Base-by-base conservation (phyloP, 2,113 vertebrate genomes). In the Todiramphus chloris region DNA sequence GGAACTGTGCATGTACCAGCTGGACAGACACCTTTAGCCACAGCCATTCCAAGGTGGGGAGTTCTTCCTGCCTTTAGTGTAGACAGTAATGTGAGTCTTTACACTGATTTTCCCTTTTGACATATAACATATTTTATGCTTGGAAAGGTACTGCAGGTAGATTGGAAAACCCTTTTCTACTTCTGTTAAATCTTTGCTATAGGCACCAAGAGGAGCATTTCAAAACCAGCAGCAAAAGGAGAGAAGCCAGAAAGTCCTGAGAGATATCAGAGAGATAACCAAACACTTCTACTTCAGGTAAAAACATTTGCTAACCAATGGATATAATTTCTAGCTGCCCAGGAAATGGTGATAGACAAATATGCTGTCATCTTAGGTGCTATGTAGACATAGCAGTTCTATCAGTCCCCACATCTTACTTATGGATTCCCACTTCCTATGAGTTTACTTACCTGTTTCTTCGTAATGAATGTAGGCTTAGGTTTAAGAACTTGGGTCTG, bases 281-380 rank as follows among this genome's bases (percentile, higher is more conserved):
- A 99, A 93, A 98, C 98, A 2, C 98, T 99, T 46, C 80, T 98
- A 44, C 97, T 99, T 8, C 99, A 99, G 98, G 99, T 99, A 96
- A 94, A 78, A 80, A 17, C 39, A 63, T 73, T 18, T 86, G 7
- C 46, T 68, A 80, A 58, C 13, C 15, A 10, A 70, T 30, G 33
- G 24, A 24, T 5, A 1, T 37, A n/a, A 27, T 62, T 87, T 58
- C 25, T 93, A 23, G 16, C 66, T 73, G 12, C 56, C n/a, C 43
- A 80, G 72, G n/a, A 68, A 82, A 59, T 69, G 2, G 30, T 18
- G 14, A 21, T 27, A 23, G 46, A 59, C 28, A 64, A 81, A 30
- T 31, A 17, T 9, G 11, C 20, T n/a, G 3, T 58, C 62, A 89
- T n/a, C 48, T 83, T 92, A 72, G n/a, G 5, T 55, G 20, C 87